phyloP scores from a whole-genome alignment of 2,797 vertebrate genomes.

The Xiphorhynchus erythropygius region DNA sequence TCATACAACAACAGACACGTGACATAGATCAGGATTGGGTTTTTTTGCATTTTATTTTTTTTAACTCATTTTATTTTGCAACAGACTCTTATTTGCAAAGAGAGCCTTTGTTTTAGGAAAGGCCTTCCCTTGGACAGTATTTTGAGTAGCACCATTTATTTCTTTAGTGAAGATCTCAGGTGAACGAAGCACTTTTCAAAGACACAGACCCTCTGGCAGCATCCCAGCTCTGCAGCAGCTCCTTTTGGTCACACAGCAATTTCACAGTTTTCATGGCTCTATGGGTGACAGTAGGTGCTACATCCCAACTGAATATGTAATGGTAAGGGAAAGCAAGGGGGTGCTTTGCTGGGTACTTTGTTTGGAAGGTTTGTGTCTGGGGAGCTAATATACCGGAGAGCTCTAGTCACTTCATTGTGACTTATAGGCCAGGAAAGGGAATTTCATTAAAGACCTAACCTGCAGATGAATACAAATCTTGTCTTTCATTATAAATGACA shows the following conservation, averaged over 20 bases:
- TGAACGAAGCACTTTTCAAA: neutral
- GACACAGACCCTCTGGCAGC: neutral
- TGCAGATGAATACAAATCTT: conserved; percentile 22
- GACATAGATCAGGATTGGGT: neutral
- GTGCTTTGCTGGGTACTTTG: neutral
- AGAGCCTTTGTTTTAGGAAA: neutral
- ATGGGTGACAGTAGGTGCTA: neutral
- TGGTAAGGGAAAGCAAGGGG: neutral
- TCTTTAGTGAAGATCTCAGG: neutral
- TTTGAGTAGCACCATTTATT: neutral
- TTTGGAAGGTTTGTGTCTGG: neutral
- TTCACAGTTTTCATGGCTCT: neutral
- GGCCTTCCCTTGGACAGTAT: neutral
- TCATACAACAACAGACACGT: neutral
- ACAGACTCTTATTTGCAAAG: neutral
- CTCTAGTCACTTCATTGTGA: neutral
- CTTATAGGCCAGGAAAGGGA: neutral
- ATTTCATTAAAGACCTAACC: conserved; percentile 4
- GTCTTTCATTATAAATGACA: neutral
- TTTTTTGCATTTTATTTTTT: rapidly evolving
- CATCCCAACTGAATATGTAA: neutral
- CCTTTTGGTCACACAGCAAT: neutral
- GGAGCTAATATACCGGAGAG: neutral
- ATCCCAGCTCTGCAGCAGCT: neutral
- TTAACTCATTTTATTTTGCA: neutral